Base-by-base conservation (phyloP, 2,113 vertebrate species). In the Indicator maculatus region DNA sequence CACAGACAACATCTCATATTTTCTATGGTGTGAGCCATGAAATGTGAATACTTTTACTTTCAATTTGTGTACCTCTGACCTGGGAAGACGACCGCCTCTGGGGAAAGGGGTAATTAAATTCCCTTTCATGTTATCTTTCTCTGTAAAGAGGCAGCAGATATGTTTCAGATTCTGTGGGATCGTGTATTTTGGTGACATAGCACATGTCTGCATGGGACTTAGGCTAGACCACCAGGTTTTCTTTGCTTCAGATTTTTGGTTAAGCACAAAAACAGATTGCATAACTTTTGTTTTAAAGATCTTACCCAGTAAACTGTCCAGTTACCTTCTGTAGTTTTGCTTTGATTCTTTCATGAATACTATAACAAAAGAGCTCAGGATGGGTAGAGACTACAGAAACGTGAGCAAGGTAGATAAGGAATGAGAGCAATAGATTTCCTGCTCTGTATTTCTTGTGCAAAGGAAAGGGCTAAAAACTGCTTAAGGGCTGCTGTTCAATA, bases 111-210 rank as follows among this genome's bases (percentile, higher is more conserved):
- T 98, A 97, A 98, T 97, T 96, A 96, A 92, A 97, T 98, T 98
- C 97, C 97, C 97, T 96, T 95, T 90, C 92, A 94, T 95, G 94
- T 97, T 96, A 95, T 83, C 78, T 95, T 92, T 96, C 91, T 96
- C 83, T 93, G 80, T 91, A 93, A 88, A 83, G 67, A 97, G 73
- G 74, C 94, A 96, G 87, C 80, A 91, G 95, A 94, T 93, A 97
- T 31, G 36, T 97, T 97, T 98, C 96, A 95, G 94, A 90, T 96
- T 98, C 89, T 97, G 96, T 88, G 94, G 96, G 96, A 97, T 97
- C 91, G 92, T 56, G 52, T 96, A 93, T 96, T 97, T 94, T 97
- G 95, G 76, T 31, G 66, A 92, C 86, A 79, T 24, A 83, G 63
- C 85, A 38, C 75, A 67, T 69, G n/a, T 96, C 85, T 94, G 84